These are phyloP conservation scores for Chloroclystis v-ata DNA, from an alignment of 2,888 invertebrate genomes.

Conservation along the genomic window DNA sequence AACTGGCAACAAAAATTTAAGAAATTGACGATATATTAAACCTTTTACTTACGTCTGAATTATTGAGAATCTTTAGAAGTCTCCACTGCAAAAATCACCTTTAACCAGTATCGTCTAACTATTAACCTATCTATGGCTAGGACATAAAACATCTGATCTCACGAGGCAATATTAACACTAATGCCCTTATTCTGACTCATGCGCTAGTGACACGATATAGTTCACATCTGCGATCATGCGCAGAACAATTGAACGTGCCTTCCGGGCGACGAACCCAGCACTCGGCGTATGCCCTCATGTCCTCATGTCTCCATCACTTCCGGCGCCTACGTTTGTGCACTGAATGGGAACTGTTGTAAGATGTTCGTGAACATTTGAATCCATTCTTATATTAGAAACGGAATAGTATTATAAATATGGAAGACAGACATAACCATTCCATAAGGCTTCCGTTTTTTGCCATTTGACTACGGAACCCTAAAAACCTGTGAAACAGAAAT, in stretches of 20 bases:
- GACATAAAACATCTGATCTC: not conserved
- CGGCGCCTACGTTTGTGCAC: conserved; percentile 26
- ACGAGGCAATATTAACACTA: not conserved
- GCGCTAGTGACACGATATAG: conserved; percentile 1
- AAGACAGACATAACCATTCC: too few relatives aligned
- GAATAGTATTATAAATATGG: not conserved
- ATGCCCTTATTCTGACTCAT: conserved; percentile 12
- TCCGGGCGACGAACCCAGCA: conserved; percentile 50
- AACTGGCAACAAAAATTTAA: too few relatives aligned
- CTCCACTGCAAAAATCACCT: too few relatives aligned
- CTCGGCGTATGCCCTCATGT: too few relatives aligned
- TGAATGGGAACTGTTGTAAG: conserved; percentile 15
- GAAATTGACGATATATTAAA: too few relatives aligned
- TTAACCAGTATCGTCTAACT: too few relatives aligned
- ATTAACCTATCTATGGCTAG: too few relatives aligned
- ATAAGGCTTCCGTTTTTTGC: too few relatives aligned
- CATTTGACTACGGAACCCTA: too few relatives aligned
- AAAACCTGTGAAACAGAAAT: too few relatives aligned
- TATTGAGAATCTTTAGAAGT: too few relatives aligned
- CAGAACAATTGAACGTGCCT: conserved; percentile 40
- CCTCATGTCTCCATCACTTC: conserved; percentile 34
- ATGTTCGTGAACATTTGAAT: conserved; percentile 5
- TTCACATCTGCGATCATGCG: conserved; percentile 19
- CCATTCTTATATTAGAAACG: not conserved
- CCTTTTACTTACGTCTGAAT: too few relatives aligned